Conservation (phyloP, 2,797 vertebrate species). For the Betta splendens region DNA sequence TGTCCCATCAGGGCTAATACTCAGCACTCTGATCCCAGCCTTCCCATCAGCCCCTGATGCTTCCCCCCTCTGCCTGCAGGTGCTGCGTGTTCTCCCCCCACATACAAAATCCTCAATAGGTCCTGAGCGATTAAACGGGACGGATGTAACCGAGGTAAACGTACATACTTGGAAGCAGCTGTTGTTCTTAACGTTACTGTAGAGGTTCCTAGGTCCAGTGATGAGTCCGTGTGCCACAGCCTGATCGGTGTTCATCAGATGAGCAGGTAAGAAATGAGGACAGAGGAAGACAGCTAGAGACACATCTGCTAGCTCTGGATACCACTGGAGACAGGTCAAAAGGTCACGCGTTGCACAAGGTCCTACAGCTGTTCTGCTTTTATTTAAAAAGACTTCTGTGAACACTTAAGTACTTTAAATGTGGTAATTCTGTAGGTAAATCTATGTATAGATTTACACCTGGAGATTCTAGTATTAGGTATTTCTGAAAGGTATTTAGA, state of each 20-base stretch:
- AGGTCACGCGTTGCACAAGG: too few relatives aligned
- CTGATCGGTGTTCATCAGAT: conserved; percentile 91
- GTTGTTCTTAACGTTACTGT: conserved; percentile 72
- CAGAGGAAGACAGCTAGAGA: conserved; percentile 72
- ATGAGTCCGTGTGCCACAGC: conserved; percentile 80
- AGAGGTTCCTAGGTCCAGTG: conserved; percentile 57
- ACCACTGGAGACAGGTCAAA: conserved; percentile 77
- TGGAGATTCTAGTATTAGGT: too few relatives aligned
- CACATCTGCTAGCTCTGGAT: conserved; percentile 78
- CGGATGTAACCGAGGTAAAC: too few relatives aligned
- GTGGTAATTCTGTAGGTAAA: too few relatives aligned
- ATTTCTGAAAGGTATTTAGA: too few relatives aligned
- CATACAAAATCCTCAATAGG: conserved; percentile 84
- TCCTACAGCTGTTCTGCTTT: too few relatives aligned
- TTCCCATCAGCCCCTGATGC: conserved; percentile 75
- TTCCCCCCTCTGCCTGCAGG: conserved; percentile 79
- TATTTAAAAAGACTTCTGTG: too few relatives aligned
- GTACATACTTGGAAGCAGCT: neutral
- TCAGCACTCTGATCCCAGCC: conserved; percentile 85
- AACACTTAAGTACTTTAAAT: too few relatives aligned
- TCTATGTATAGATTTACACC: too few relatives aligned
- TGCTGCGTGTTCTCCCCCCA: conserved; percentile 80
- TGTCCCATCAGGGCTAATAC: conserved; percentile 87
- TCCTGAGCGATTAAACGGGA: conserved; percentile 71
- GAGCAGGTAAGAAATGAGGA: conserved; percentile 91